Base-by-base conservation (phyloP, 2,888 invertebrate species). In the Zeuzera pyrina region DNA sequence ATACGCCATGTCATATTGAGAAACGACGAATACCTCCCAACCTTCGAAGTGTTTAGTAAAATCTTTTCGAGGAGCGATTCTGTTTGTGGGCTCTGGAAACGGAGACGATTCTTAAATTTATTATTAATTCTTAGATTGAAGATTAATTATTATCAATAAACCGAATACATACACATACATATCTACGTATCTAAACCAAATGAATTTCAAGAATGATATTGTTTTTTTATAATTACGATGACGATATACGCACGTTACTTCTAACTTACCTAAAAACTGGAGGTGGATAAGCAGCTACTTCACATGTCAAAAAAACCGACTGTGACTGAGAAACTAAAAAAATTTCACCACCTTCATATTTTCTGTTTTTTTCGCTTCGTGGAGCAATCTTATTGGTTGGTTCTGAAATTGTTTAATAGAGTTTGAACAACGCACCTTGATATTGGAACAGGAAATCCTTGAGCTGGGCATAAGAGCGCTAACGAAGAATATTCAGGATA, bases 321-420 rank as follows among this genome's bases (percentile, higher is more conserved):
- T 76, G 63, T 14, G 47, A 47, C 41, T 52, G 41, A 34, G 54
- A 59, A 32, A 66, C 68, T 49, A 76, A 64, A 48, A 87, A 69
- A 53, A 87, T 72, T 57, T 68, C 66, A 38, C 69, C 67, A 27
- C 69, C 68, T 42, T 67, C 67, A 36, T 63, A 71, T 52, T 64
- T 67, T 50, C 74, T 72, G 51, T 62, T 67, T 41, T 77, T 72
- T 52, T 79, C 77, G 51, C 73, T 77, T 57, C 85, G 73, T 45
- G 89, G 89, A 38, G 88, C 84, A 53, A 89, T 86, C 69, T 89
- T 88, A 78, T 86, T 89, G 32, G 88, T 89, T 31, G 89, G 89
- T 78, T 89, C 89, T 90, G 87, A 56, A 87, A 85, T 67, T n/a
- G n/a, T n/a, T n/a, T n/a, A n/a, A n/a, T n/a, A 42, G 51, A 61